Evolutionary conservation across 2,888 invertebrate species (phyloP).

Genomic region (Hyposoter dolosus): DNA sequence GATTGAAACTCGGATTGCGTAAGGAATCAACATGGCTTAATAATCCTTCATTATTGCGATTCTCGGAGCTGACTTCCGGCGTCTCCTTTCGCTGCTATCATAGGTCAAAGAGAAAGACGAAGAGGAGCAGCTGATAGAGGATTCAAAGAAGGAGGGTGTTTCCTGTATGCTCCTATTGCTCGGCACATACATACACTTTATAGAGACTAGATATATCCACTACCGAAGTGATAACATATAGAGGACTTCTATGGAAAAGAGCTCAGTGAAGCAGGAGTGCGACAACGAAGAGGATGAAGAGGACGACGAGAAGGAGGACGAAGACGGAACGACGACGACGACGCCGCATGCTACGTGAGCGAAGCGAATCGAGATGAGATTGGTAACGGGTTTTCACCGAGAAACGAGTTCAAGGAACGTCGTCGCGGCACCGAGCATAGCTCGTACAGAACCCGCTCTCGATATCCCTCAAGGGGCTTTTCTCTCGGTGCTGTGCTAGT

Average conservation of each 20-base stretch:
- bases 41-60: constrained; percentile 65
- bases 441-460: constrained; percentile 56
- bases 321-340: constrained; percentile 52
- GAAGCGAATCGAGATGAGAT: constrained; percentile 73
- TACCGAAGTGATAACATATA: constrained; percentile 50
- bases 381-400: constrained; percentile 73
- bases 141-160: constrained; percentile 28
- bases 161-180: constrained; percentile 19
- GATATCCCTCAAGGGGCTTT: constrained; percentile 66
- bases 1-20: constrained; percentile 28
- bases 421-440: constrained; percentile 46
- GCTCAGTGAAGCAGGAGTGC: constrained; percentile 52
- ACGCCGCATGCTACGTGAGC: constrained; percentile 67
- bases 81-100: constrained; percentile 55
- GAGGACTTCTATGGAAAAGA: constrained; percentile 55
- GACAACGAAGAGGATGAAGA: constrained; percentile 44
- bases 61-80: constrained; percentile 65
- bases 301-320: constrained; percentile 44
- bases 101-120: constrained; percentile 29
- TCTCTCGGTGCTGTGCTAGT: constrained; percentile 19
- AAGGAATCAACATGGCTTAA: constrained; percentile 62
- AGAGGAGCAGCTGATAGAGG: constrained; percentile 11
- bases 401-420: constrained; percentile 70
- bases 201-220: constrained; percentile 25
- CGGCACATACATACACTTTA: constrained; percentile 18